These are phyloP conservation scores for Typhlomys cinereus DNA, from an alignment of 2,113 vertebrate species.

Conservation along the genomic window DNA sequence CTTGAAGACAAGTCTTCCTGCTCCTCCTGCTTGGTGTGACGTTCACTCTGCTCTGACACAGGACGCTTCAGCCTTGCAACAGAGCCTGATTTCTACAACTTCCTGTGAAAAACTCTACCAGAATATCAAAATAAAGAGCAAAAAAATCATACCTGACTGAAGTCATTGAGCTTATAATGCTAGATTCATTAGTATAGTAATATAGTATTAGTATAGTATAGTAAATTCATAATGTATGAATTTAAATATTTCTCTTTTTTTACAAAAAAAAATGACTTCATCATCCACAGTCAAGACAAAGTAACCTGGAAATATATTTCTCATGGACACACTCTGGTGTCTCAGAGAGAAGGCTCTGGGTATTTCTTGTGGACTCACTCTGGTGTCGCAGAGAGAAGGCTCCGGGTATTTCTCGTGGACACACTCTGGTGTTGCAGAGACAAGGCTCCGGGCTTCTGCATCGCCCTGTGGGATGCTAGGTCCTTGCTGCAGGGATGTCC, in stretches of 20 bases:
- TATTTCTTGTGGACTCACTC: too few species aligned
- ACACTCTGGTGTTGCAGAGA: too few species aligned
- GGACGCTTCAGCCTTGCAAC: not conserved
- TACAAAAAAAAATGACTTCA: not conserved
- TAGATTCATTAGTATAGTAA: constrained; percentile 8
- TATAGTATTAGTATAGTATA: not conserved
- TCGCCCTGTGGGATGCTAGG: too few species aligned
- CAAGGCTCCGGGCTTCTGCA: too few species aligned
- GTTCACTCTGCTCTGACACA: not conserved
- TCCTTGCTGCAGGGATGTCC: not conserved
- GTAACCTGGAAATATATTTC: not conserved
- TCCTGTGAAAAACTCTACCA: not conserved
- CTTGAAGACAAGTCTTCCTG: not conserved
- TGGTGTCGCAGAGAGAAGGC: too few species aligned
- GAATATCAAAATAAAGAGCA: constrained; percentile 45
- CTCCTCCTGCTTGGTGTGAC: not conserved
- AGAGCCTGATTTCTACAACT: constrained; percentile 26
- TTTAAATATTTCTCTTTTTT: constrained; percentile 6
- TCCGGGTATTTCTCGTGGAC: too few species aligned
- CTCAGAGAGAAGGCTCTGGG: not conserved
- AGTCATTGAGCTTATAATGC: not conserved
- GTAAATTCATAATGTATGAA: constrained; percentile 29
- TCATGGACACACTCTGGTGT: not conserved
- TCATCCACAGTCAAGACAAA: not conserved
- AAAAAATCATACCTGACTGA: constrained; percentile 48